phyloP scores from a whole-genome alignment of 2,113 vertebrate genomes.

The Myxocyprinus asiaticus region DNA sequence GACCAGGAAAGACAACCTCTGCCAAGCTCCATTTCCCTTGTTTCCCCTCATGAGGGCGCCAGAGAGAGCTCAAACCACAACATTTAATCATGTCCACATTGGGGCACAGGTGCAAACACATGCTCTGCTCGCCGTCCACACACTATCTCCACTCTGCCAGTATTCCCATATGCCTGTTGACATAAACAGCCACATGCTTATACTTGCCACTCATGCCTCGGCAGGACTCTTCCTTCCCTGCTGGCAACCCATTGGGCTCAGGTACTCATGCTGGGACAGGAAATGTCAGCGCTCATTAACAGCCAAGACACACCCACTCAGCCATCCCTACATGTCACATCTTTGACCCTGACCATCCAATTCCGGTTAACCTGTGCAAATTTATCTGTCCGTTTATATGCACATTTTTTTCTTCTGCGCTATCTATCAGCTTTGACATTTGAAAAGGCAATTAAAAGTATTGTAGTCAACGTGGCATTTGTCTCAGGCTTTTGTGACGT shows the following conservation, averaged over 20 bases:
- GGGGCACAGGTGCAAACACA: constrained; percentile 41
- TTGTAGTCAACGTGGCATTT: background rate
- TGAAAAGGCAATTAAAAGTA: background rate
- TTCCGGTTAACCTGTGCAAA: background rate
- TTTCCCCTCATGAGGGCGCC: constrained; percentile 68
- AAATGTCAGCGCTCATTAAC: constrained; percentile 77
- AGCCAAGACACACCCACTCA: constrained; percentile 48
- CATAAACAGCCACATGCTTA: constrained; percentile 41
- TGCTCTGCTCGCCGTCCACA: constrained; percentile 31
- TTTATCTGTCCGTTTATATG: too few relatives aligned
- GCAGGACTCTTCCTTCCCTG: constrained; percentile 55
- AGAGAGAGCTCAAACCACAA: constrained; percentile 50
- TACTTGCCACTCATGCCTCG: constrained; percentile 52
- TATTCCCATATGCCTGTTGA: constrained; percentile 42
- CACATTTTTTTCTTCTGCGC: background rate
- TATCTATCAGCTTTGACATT: background rate
- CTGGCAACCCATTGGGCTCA: constrained; percentile 61
- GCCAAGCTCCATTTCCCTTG: constrained; percentile 12
- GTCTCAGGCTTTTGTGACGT: background rate
- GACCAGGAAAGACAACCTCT: background rate
- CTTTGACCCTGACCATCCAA: background rate
- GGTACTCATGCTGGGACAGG: constrained; percentile 66
- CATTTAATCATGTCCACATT: constrained; percentile 39
- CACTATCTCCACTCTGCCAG: constrained; percentile 16
- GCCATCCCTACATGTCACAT: background rate